A percentile compares a stretch with the other conserved stretches of the same genome.
phyloP scores from a whole-genome alignment of 2,113 vertebrate species.

The Oncorhynchus nerka region DNA sequence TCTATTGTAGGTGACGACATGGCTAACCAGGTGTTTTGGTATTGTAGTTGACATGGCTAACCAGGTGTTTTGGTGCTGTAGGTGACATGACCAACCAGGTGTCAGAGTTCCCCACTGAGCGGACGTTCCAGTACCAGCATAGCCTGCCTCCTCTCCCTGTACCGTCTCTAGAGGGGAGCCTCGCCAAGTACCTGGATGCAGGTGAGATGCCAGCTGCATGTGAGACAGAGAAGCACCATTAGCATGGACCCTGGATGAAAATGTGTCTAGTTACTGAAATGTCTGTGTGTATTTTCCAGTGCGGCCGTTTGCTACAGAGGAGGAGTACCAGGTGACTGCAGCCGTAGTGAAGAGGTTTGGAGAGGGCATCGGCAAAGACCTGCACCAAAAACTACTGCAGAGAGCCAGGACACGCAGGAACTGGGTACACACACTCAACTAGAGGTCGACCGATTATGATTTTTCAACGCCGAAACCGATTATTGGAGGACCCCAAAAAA shows the following conservation, averaged over 20 bases:
- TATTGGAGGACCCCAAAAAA: no score
- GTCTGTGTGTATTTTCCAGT: constrained; percentile 69
- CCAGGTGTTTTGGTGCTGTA: background rate
- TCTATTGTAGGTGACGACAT: background rate
- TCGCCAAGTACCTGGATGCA: constrained; percentile 89
- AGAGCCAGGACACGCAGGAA: constrained; percentile 85
- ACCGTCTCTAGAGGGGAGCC: constrained; percentile 82
- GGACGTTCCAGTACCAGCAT: constrained; percentile 89
- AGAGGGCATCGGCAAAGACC: constrained; percentile 81
- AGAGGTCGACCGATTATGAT: no score
- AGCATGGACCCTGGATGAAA: background rate
- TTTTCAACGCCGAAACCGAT: no score
- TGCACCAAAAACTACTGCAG: constrained; percentile 88
- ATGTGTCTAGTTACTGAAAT: background rate
- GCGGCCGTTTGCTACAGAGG: constrained; percentile 84
- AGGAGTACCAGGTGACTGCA: constrained; percentile 81
- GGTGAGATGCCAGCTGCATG: constrained; percentile 68
- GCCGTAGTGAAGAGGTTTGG: constrained; percentile 83
- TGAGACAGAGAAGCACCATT: background rate
- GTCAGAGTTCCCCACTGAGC: constrained; percentile 75
- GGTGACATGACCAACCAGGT: constrained; percentile 82
- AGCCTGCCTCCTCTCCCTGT: constrained; percentile 87
- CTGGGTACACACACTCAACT: constrained; percentile 77
- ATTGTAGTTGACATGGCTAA: background rate
- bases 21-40: no score